phyloP scores from a whole-genome alignment of 2,113 vertebrate species.

The Salvelinus namaycush region DNA sequence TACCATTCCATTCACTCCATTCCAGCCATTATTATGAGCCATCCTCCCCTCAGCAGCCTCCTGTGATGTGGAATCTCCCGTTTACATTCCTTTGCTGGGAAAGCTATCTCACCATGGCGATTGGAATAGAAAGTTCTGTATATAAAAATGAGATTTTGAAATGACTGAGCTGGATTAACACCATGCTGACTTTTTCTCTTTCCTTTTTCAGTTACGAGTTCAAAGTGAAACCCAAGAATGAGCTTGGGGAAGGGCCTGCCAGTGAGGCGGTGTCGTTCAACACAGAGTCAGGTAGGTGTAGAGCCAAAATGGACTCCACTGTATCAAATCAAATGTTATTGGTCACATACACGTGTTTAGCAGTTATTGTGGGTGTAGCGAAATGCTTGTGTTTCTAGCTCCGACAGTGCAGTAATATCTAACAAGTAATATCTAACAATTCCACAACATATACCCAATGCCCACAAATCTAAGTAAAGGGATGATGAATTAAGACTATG shows the following conservation, averaged over 20 bases:
- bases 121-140: neutral
- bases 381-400: too few relatives aligned
- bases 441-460: too few relatives aligned
- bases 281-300: constrained; percentile 91
- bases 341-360: too few relatives aligned
- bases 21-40: too few relatives aligned
- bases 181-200: constrained; percentile 1
- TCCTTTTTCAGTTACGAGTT: constrained; percentile 87
- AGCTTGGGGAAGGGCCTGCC: constrained; percentile 85
- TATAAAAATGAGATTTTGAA: neutral
- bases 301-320: neutral
- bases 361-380: too few relatives aligned
- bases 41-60: too few relatives aligned
- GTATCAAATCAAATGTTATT: too few relatives aligned
- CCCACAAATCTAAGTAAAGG: too few relatives aligned
- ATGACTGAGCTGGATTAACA: neutral
- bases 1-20: too few relatives aligned
- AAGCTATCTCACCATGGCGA: neutral
- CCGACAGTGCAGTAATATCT: neutral
- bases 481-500: too few relatives aligned
- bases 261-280: constrained; percentile 86
- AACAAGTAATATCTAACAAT: neutral
- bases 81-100: neutral
- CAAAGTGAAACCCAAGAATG: constrained; percentile 89
- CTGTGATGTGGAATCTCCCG: neutral